Evolutionary conservation across 2,797 vertebrate species (phyloP).

Genomic region (Adelosebastes latens): DNA sequence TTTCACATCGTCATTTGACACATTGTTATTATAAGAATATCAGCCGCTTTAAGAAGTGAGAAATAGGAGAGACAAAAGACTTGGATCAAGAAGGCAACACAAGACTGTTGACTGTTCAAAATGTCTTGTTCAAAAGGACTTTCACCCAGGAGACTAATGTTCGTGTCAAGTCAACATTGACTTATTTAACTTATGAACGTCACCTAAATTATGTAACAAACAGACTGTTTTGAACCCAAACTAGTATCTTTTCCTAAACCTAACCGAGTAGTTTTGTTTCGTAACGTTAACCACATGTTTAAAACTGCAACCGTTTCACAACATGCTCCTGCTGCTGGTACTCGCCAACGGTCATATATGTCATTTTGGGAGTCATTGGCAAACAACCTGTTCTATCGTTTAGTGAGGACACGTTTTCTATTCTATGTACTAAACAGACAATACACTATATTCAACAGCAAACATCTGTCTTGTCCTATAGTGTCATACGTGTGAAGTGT

Average conservation of each 20-base stretch:
- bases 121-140: background rate
- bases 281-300: no score
- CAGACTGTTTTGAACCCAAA: no score
- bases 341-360: background rate
- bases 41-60: no score
- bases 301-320: no score
- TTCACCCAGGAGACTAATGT: no score
- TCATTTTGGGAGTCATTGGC: background rate
- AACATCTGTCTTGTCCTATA: background rate
- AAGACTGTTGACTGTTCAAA: background rate
- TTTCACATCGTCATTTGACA: background rate
- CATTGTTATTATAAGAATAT: no score
- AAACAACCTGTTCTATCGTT: background rate
- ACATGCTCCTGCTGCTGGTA: background rate
- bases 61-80: background rate
- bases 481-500: background rate
- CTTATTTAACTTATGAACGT: no score
- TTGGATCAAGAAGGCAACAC: background rate
- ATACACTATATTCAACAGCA: background rate
- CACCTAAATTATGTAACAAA: no score
- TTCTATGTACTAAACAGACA: background rate
- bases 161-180: no score
- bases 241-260: fast-evolving
- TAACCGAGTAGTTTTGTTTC: no score
- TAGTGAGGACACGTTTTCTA: background rate